These are phyloP conservation scores for Chlorodrepanis virens DNA, from an alignment of 2,113 vertebrate genomes.

Conservation along the genomic window DNA sequence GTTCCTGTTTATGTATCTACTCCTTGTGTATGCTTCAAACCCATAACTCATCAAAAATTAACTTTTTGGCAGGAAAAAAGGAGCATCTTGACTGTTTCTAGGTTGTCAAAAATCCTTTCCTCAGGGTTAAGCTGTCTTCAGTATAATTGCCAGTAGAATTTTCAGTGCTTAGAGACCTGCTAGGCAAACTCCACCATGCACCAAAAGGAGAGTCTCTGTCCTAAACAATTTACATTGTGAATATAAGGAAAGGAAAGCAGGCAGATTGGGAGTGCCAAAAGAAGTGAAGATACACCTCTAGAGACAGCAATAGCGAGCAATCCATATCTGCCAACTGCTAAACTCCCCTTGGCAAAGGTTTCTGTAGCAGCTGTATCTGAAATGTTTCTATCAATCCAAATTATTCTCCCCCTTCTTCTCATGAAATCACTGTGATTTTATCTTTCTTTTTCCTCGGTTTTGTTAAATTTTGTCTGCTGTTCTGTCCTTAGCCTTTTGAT, in stretches of 20 bases:
- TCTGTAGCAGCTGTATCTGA: not conserved
- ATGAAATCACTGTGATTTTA: not conserved
- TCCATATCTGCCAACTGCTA: not conserved
- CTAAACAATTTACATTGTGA: not conserved
- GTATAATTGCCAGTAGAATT: not conserved
- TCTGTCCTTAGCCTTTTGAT: not conserved
- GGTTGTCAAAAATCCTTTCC: not conserved
- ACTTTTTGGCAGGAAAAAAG: not conserved
- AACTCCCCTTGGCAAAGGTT: not conserved
- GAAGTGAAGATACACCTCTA: not conserved
- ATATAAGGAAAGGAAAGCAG: not conserved
- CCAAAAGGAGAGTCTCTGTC: not conserved
- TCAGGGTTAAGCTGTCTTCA: not conserved
- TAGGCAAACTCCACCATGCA: not conserved
- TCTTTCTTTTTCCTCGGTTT: not conserved
- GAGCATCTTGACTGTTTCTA: not conserved
- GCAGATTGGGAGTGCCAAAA: not conserved
- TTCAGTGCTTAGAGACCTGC: rapidly evolving
- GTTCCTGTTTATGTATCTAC: not conserved
- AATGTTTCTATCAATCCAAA: not conserved
- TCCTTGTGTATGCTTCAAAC: not conserved
- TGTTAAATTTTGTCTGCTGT: not conserved
- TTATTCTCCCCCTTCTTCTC: not conserved
- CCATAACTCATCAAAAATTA: not conserved
- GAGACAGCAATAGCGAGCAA: not conserved